phyloP scores from a whole-genome alignment of 1,140 invertebrate genomes.

The Heliconius hermathena region DNA sequence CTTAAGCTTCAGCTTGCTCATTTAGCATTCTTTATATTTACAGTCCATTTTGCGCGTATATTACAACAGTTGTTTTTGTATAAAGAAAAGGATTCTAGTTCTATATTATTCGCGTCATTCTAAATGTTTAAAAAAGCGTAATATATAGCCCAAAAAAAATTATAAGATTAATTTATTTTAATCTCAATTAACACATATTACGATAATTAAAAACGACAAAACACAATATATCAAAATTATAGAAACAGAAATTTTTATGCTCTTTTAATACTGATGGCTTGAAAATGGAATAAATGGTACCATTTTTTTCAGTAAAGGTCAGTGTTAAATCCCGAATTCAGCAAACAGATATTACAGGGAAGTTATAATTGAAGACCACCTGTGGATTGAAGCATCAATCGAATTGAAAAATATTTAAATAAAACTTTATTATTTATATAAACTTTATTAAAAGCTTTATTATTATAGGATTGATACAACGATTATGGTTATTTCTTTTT shows the following conservation, averaged over 20 bases:
- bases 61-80: not conserved
- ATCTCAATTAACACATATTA: no score
- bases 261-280: not conserved
- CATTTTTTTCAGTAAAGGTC: not conserved
- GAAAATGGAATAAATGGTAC: not conserved
- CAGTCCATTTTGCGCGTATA: not conserved
- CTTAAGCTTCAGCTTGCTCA: not conserved
- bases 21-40: not conserved
- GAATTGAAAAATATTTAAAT: not conserved
- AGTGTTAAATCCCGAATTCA: not conserved
- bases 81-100: not conserved
- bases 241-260: no score
- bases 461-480: not conserved
- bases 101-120: not conserved
- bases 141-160: no score
- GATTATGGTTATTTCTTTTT: no score
- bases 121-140: not conserved
- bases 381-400: slow-evolving; percentile 26
- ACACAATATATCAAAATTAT: no score
- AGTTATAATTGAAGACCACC: slow-evolving; percentile 24
- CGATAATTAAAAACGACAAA: no score
- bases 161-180: no score
- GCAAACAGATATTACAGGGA: slow-evolving; percentile 18
- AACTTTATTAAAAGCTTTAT: no score
- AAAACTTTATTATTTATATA: not conserved